Evolutionary conservation across 2,888 invertebrate species (phyloP), one percentile per base, ranked within the genome.

Genomic region (Rhagonycha lutea): DNA sequence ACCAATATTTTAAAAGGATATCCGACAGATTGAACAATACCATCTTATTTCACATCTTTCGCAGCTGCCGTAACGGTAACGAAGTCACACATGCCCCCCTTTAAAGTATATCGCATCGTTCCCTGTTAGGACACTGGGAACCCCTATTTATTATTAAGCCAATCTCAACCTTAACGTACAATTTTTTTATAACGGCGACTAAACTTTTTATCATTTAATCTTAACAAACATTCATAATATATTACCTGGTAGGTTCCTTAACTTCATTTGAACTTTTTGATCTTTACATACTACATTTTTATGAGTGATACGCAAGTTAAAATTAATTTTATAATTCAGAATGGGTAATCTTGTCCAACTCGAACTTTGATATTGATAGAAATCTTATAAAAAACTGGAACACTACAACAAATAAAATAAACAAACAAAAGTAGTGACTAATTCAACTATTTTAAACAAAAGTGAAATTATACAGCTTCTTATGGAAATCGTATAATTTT

Each of bases 51-150:
- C 63, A 24, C 63, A 65, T 69, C 60, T 69, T 69, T 69, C 61
- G 77, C 79, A 79, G 79, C 79, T 79, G 79, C 75, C 67, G 77
- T 79, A 79, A 79, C 79, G 79, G 79, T 78, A 77, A 77, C 69
- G 14, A 61, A 71, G 73, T 73, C 63, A 73, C 47, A 26, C 28
- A 68, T 76, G 62, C 72, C 72, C 72, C 74, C 61, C 63, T 23
- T 28, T 69, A 47, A 47, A 47, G 47, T 47, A 29, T 68, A 61
- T 68, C 68, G 62, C 63, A 70, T 75, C 47, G n/a, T 47, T 47
- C 47, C 47, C 47, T n/a, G 47, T n/a, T n/a, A 47, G 47, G 47
- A 47, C 47, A 47, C n/a, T n/a, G 47, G 47, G 47, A 69, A 70
- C 72, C 70, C 70, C 28, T n/a, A 68, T 71, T 71, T 47, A 5